Base-by-base conservation (phyloP, 2,888 invertebrate genomes). In the Liposcelis brunnea region DNA sequence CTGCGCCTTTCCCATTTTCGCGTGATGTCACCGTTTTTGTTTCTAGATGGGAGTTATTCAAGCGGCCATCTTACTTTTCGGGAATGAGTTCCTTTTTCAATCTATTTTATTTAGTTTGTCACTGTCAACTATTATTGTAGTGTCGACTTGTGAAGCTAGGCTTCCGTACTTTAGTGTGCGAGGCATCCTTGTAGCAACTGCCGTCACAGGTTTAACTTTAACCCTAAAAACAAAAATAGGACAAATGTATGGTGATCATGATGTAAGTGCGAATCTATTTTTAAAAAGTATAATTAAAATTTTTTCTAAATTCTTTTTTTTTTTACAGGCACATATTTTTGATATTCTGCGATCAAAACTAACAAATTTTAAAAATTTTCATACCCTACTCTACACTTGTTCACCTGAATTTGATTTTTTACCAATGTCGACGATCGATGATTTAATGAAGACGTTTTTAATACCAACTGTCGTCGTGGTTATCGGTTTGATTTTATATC, bases 381-480 rank as follows among this genome's bases (percentile, higher is more conserved):
- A 86, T 55, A 80, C 83, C 0, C 59, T 80, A 56, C 59, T 87
- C 2, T 86, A 85, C 55, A 82, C 82, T 0, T 85, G 84, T 58
- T 75, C 80, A 0, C 68, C 71, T 0, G 83, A 81, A 47, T 86
- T 84, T 57, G 80, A 80, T 55, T 83, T 80, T 55, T 57, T 84
- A 37, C 75, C 74, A 1, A 59, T 64, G 42, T 66, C 62, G 16
- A 67, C 75, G 2, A 56, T 75, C 0, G 57, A 61, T 32, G 69
- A 69, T 40, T 57, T 80, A 14, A 55, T 63, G 0, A 59, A 62
- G 43, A 74, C 77, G 0, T 59, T 74, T 3, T 55, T 82, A 0
- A 60, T 79, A 8, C 80, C 80, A 0, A 61, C 67, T 4, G 71
- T 68, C 0, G 42, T 69, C 1, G 40, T 8, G 8, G 26, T 26